phyloP scores from a whole-genome alignment of 2,797 vertebrate species.

The Mormyrops boulengeri region DNA sequence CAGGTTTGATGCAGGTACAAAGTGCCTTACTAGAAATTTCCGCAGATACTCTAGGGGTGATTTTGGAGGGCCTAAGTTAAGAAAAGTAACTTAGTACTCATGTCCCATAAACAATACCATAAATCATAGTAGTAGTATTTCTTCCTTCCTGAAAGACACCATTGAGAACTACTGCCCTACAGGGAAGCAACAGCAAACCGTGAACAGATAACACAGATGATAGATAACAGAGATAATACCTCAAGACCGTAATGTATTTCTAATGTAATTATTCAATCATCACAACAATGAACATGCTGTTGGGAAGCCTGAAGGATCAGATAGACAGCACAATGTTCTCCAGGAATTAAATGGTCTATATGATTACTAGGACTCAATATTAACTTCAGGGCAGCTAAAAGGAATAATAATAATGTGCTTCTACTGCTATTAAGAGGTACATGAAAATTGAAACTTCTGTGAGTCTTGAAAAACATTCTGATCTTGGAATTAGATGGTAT shows the following conservation, averaged over 20 bases:
- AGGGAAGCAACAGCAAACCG: not conserved
- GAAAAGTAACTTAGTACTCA: not conserved
- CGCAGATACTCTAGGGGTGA: not conserved
- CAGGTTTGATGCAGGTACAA: not conserved
- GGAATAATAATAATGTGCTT: not conserved
- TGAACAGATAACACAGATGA: not conserved
- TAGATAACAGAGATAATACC: not conserved
- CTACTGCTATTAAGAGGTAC: not conserved
- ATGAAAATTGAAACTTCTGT: not conserved
- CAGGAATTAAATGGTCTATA: not conserved
- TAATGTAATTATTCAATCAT: not conserved
- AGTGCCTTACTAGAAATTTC: not conserved
- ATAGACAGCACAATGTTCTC: not conserved
- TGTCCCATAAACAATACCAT: not conserved
- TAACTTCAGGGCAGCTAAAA: not conserved
- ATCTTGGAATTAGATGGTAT: not conserved
- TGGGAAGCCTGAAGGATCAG: not conserved
- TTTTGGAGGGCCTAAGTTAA: not conserved
- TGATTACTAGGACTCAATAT: not conserved
- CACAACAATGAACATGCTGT: not conserved
- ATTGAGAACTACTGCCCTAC: not conserved
- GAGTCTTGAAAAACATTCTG: not conserved
- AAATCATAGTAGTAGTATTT: not conserved
- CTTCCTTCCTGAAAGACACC: not conserved
- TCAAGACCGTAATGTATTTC: not conserved